Conservation (phyloP, 1,140 invertebrate genomes). For the Hermatobates lingyangjiaoensis region DNA sequence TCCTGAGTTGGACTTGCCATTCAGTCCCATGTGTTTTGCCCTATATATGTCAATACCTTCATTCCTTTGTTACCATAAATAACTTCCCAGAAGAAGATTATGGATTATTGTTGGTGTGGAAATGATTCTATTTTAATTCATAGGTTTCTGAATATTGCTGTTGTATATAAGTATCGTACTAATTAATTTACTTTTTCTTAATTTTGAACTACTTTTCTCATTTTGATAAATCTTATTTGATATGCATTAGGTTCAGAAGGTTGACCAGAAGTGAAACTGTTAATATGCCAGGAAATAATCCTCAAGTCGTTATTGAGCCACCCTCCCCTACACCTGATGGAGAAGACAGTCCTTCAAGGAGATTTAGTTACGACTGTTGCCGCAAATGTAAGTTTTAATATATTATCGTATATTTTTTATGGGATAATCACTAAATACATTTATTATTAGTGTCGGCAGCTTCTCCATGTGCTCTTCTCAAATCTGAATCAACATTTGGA, state of each 20-base stretch:
- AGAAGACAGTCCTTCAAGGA: conserved; percentile 19
- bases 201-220: no score
- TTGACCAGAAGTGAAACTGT: conserved; percentile 15
- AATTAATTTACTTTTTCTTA: no score
- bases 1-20: no score
- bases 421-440: conserved; percentile 2
- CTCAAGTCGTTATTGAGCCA: conserved; percentile 40
- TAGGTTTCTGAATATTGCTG: no score
- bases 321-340: conserved; percentile 41
- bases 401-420: neutral
- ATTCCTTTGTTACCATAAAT: no score
- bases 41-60: no score
- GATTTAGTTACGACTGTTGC: conserved; percentile 20
- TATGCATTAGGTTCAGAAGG: conserved; percentile 13
- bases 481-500: conserved; percentile 13
- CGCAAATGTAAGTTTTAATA: conserved; percentile 15
- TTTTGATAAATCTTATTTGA: neutral
- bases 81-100: no score
- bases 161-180: no score
- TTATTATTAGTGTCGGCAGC: conserved; percentile 20
- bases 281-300: conserved; percentile 8
- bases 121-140: no score
- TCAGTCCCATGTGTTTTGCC: no score
- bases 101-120: no score
- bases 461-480: conserved; percentile 21